phyloP scores from a whole-genome alignment of 2,113 vertebrate genomes.

The Nipponia nippon region DNA sequence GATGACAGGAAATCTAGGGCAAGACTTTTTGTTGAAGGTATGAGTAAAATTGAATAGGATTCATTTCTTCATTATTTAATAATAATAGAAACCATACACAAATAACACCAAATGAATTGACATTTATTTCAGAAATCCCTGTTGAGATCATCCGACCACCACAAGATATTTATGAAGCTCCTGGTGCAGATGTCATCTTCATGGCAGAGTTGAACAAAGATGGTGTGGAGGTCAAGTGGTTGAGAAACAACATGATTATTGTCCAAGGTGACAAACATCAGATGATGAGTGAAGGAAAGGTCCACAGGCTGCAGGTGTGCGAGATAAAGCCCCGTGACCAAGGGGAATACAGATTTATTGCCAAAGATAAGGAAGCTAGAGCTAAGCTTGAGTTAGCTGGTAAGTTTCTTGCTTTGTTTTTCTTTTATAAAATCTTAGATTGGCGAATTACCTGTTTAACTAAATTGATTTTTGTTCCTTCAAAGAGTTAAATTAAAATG shows the following conservation, averaged over 20 bases:
- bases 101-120: neutral
- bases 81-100: neutral
- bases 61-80: neutral
- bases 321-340: conserved; percentile 94
- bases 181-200: conserved; percentile 89
- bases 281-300: conserved; percentile 96
- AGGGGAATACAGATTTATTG: conserved; percentile 94
- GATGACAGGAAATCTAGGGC: conserved; percentile 92
- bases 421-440: neutral
- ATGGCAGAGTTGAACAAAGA: conserved; percentile 96
- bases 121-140: conserved; percentile 85
- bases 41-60: neutral
- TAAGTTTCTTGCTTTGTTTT: conserved; percentile 61
- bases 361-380: conserved; percentile 95
- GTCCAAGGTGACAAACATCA: conserved; percentile 97
- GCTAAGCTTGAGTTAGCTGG: conserved; percentile 97
- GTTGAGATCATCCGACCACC: conserved; percentile 95
- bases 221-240: conserved; percentile 94
- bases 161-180: conserved; percentile 87
- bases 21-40: conserved; percentile 97
- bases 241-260: conserved; percentile 97
- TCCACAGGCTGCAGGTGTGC: conserved; percentile 92
- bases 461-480: neutral
- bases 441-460: neutral
- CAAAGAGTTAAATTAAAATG: neutral